Evolutionary conservation across 2,888 invertebrate genomes (phyloP), one percentile per base, ranked within the genome.

Genomic region (Xanthorhoe designata): DNA sequence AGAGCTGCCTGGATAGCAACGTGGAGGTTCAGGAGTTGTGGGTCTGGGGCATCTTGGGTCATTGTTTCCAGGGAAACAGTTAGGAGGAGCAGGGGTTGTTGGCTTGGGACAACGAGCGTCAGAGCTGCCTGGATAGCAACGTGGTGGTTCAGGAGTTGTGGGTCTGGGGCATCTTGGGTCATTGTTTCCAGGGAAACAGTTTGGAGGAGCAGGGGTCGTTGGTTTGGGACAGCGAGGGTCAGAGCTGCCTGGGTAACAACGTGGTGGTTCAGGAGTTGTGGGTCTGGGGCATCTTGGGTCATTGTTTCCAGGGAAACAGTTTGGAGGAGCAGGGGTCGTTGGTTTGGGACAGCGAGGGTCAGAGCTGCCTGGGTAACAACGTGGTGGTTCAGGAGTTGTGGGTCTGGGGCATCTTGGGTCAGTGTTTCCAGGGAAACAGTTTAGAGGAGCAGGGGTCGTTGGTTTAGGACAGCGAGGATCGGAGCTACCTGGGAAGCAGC

Each of bases 121-220:
- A 0, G 66, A 75, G 8, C 79, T 83, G 29, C 89, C 89, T 8
- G 89, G 90, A 68, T 70, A 83, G 51, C 84, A 84, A 0, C 66
- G 67, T 0, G 73, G 80, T 6, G 76, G 70, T 0, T 35, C 74
- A 0, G 77, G 73, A 9, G 77, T 70, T 60, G 81, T 74, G 68
- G 84, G 77, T 42, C 58, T 68, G 2, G 82, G 83, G 52, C 84
- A 83, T 0, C 74, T 56, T 6, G 73, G 71, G 9, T 80, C 79
- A 1, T 61, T 70, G 7, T 66, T 67, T 3, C 74, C 75, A 15
- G 77, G 75, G 64, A 64, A 76, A 57, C 77, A 74, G 66, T 70
- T 62, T 71, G 83, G 74, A 76, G 80, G 45, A 15, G 62, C 54
- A 69, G 76, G 67, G 60, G 76, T 75, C 0, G 76, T 74, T 0